These are phyloP conservation scores for Drosophila melanogaster DNA, from an alignment of 1,140 invertebrate genomes.

Conservation along the genomic window Release_6_plus_ISO1_MT NT_033779.5:21901501-21902000, in stretches of 20 bases:
- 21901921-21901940: slow-evolving; percentile 70
- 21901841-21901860: slow-evolving; percentile 59
- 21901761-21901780: slow-evolving; percentile 60
- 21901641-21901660: slow-evolving; percentile 37
- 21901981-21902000: slow-evolving; percentile 67
- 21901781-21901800: slow-evolving; percentile 49
- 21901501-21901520: too few species aligned
- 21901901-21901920: slow-evolving; percentile 50
- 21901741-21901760: slow-evolving; percentile 62
- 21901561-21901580: slow-evolving; percentile 49
- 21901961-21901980: slow-evolving; percentile 44
- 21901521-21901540: slow-evolving; percentile 17
- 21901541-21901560: slow-evolving; percentile 19
- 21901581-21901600: slow-evolving; percentile 62
- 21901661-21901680: slow-evolving; percentile 66
- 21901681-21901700: neutral
- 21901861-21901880: slow-evolving; percentile 20
- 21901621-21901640: slow-evolving; percentile 55
- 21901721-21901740: slow-evolving; percentile 13
- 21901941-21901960: slow-evolving; percentile 40
- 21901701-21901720: slow-evolving; percentile 3
- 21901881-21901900: slow-evolving; percentile 40
- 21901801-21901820: slow-evolving; percentile 64
- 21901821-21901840: slow-evolving; percentile 54
- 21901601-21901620: slow-evolving; percentile 34